Evolutionary conservation across 2,797 vertebrate species (phyloP), one percentile per base, ranked within the genome.

Genomic region (Peromyscus attwateri): DNA sequence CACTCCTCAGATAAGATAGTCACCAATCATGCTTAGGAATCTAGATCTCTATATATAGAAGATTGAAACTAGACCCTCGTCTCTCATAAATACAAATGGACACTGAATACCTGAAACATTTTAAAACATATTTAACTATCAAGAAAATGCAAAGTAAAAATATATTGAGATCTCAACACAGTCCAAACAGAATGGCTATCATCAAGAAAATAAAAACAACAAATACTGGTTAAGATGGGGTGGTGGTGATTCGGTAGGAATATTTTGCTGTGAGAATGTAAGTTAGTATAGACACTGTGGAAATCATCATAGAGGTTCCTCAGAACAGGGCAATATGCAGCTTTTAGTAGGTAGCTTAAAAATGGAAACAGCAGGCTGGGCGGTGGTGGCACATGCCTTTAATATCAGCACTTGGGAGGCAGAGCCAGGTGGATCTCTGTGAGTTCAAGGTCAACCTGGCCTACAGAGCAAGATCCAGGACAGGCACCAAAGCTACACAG

Each of bases 271-370:
- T 66, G 60, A 29, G 81, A 46, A 46, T 31, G 16, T 84, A 66
- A 84, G 8, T 46, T 46, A 46, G 37, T 46, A 3, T 29, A 84
- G 40, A 10, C 60, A 21, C 27, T 66, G 13, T 64, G 27, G 37
- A 27, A 84, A 84, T 64, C 29, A 43, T 16, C 27, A 43, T 84
- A 4, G 5, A 66, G 43, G 25, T 66, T 84, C 25, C 27, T 84
- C 14, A 84, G 37, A 84, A 52, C 49, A 66, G 27, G 43, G 9
- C 7, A 46, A 21, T 43, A 27, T 84, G 40, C 60, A 84, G 29
- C 29, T 87, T 76, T 82, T 37, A 79, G 17, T 89, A 96, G 29
- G 5, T 95, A 21, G 13, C 94, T 92, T 71, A 94, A 91, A 66
- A 83, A 71, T 52, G 49, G 71, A 7, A 75, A 57, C 52, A 55